Conservation (phyloP, 2,888 invertebrate species). For the Drosophila neoperkinsi region DNA sequence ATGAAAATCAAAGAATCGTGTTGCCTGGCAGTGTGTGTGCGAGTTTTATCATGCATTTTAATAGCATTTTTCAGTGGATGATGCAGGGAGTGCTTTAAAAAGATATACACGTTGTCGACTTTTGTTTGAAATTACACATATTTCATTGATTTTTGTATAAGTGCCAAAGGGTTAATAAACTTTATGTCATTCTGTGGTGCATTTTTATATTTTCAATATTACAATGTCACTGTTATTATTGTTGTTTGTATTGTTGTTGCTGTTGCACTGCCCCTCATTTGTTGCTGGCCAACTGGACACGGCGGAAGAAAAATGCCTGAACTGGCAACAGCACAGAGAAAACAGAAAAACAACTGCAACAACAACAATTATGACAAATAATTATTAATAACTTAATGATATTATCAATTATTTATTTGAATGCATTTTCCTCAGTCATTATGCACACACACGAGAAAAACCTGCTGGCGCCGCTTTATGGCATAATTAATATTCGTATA, state of each 20-base stretch:
- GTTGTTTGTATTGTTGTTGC: constrained; percentile 8
- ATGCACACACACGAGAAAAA: constrained; percentile 19
- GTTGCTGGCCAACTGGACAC: not conserved
- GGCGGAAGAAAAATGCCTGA: constrained; percentile 15
- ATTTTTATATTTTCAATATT: constrained; percentile 39
- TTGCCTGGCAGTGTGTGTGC: not conserved
- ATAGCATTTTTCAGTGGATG: constrained; percentile 21
- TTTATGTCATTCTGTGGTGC: constrained; percentile 57
- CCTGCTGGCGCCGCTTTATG: constrained; percentile 12
- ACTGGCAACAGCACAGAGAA: not conserved
- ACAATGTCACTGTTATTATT: constrained; percentile 20
- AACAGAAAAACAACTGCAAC: not conserved
- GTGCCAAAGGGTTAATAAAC: constrained; percentile 75
- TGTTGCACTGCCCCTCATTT: constrained; percentile 10
- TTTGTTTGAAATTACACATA: constrained; percentile 54
- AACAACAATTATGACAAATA: constrained; percentile 64
- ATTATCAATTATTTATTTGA: constrained; percentile 69
- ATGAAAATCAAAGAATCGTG: constrained; percentile 61
- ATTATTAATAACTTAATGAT: constrained; percentile 78
- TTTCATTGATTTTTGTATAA: constrained; percentile 51
- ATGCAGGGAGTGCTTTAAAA: not conserved
- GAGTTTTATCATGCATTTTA: constrained; percentile 46
- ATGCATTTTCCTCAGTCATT: constrained; percentile 32
- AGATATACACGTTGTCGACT: not conserved
- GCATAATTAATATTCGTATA: constrained; percentile 49